Conservation (phyloP, 1,140 invertebrate species). For the Bombus superbus region DNA sequence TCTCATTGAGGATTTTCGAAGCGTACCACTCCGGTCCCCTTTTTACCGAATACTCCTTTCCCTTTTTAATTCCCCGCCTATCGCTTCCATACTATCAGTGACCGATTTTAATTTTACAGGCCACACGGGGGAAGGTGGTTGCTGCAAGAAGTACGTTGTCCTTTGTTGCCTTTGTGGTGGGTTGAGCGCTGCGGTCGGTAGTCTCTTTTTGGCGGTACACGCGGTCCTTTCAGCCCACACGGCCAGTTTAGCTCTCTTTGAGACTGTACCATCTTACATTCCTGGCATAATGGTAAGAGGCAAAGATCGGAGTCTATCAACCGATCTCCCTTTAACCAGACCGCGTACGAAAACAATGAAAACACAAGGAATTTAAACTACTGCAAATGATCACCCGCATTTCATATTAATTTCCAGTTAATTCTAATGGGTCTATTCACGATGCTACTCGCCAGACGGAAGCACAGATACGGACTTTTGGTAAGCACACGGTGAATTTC, state of each 20-base stretch:
- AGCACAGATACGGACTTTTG: conserved; percentile 93
- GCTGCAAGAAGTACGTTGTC: conserved; percentile 88
- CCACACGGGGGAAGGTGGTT: conserved; percentile 74
- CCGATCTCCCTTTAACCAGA: conserved; percentile 11
- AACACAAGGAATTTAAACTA: not conserved
- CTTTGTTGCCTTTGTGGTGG: conserved; percentile 90
- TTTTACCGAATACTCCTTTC: not conserved
- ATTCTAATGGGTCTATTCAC: conserved; percentile 93
- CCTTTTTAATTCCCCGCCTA: not conserved
- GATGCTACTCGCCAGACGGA: conserved; percentile 91
- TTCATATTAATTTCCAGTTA: conserved; percentile 83
- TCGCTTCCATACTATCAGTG: not conserved
- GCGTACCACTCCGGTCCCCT: not conserved
- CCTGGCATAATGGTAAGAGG: conserved; percentile 89
- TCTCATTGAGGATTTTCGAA: conserved; percentile 1
- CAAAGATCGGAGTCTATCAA: conserved; percentile 42
- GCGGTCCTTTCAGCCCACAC: conserved; percentile 90
- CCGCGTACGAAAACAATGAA: not conserved
- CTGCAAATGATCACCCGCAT: not conserved
- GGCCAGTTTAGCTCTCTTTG: conserved; percentile 90
- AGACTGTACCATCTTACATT: conserved; percentile 93
- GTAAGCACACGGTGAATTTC: conserved; percentile 82
- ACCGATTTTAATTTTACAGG: conserved; percentile 65
- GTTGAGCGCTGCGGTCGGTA: conserved; percentile 88
- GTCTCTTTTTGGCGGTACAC: conserved; percentile 89